Evolutionary conservation across 2,888 invertebrate genomes (phyloP).

Genomic region (Baronia brevicornis): DNA sequence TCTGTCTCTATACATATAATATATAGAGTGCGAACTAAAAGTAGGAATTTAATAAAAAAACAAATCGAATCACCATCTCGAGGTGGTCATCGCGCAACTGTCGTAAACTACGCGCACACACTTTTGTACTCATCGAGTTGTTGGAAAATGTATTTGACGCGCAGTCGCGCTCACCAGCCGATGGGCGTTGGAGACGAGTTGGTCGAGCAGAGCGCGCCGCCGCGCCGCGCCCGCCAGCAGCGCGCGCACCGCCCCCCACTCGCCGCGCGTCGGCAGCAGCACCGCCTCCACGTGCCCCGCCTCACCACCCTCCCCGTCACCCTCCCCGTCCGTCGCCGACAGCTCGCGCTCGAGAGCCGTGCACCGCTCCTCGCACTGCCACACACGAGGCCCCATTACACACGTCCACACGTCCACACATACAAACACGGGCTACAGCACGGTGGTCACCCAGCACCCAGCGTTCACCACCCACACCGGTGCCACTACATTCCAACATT

Average conservation of each 20-base stretch:
- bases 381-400: background rate
- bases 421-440: constrained; percentile 16
- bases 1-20: no score
- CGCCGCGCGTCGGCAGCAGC: constrained; percentile 32
- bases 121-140: no score
- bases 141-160: background rate
- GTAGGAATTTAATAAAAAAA: no score
- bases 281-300: constrained; percentile 14
- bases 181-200: constrained; percentile 16
- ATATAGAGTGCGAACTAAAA: no score
- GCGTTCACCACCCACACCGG: no score
- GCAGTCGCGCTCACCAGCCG: constrained; percentile 17
- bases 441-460: no score
- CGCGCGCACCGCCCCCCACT: constrained; percentile 35
- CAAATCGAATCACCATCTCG: no score
- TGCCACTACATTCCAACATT: no score
- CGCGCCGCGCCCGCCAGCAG: constrained; percentile 24
- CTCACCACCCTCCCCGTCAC: constrained; percentile 10
- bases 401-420: background rate
- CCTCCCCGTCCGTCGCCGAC: constrained; percentile 12
- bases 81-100: no score
- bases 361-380: constrained; percentile 35
- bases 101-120: no score
- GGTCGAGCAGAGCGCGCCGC: constrained; percentile 18
- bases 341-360: constrained; percentile 25